Percentiles rank a stretch among this genome's conserved stretches.
These are phyloP conservation scores for Peromyscus nudipes DNA, from an alignment of 2,797 vertebrate species.

Conservation along the genomic window DNA sequence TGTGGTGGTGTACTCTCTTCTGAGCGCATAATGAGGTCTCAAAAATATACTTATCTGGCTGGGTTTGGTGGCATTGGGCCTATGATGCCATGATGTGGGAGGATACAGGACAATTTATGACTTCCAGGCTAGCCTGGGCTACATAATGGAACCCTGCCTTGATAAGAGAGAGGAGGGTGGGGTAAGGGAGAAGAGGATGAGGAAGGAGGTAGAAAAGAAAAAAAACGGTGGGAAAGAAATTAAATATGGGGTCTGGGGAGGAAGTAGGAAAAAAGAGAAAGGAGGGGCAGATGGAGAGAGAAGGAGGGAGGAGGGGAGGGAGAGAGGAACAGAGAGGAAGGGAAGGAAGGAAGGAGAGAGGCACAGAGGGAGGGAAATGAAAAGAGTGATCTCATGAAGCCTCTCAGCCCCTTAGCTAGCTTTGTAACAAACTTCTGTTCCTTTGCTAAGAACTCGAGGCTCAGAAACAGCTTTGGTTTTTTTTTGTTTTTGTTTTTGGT, in stretches of 20 bases:
- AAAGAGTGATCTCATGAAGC: neutral
- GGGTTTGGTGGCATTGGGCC: neutral
- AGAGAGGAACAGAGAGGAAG: neutral
- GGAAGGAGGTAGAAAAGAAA: neutral
- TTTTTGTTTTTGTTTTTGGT: too few species aligned
- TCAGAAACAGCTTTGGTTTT: neutral
- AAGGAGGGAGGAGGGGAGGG: neutral
- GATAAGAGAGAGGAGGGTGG: neutral
- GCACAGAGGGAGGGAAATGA: too few species aligned
- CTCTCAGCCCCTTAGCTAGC: too few species aligned
- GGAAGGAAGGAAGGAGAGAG: too few species aligned
- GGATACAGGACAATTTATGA: neutral
- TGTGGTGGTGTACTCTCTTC: accelerated
- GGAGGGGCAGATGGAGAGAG: too few species aligned
- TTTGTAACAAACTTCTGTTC: neutral
- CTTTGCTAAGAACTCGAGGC: neutral
- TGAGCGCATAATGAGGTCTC: neutral
- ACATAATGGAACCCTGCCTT: neutral
- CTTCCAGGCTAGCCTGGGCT: neutral
- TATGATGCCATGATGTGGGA: neutral
- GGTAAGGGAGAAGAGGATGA: neutral
- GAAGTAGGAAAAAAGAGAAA: neutral
- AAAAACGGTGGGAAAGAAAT: neutral
- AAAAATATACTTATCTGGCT: neutral
- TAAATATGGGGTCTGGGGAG: neutral